These are phyloP conservation scores for Crotophaga sulcirostris DNA, from an alignment of 2,113 vertebrate species.

Conservation along the genomic window DNA sequence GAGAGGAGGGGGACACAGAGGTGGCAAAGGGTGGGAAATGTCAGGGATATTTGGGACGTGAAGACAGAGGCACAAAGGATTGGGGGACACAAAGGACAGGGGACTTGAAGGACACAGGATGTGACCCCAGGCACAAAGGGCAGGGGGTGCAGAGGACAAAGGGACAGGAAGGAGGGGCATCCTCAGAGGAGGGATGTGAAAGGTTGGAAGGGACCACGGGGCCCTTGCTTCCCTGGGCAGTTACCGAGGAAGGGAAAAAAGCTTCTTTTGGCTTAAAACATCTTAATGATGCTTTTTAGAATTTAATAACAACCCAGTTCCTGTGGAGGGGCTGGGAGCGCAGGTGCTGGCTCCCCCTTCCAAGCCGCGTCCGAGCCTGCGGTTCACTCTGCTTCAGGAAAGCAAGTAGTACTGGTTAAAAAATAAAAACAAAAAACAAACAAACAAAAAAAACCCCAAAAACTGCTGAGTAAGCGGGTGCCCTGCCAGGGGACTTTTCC, in stretches of 20 bases:
- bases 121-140: neutral
- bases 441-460: too few species aligned
- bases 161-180: neutral
- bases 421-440: too few species aligned
- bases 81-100: neutral
- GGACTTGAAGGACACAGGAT: neutral
- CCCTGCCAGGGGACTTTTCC: neutral
- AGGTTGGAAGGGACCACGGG: rapidly evolving
- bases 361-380: neutral
- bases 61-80: neutral
- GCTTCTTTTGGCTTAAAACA: neutral
- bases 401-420: neutral
- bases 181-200: neutral
- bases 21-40: neutral
- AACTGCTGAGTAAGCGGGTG: rapidly evolving
- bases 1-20: neutral
- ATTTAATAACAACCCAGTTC: neutral
- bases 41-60: too few species aligned
- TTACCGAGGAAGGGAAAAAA: neutral
- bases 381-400: rapidly evolving
- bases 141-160: neutral
- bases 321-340: rapidly evolving
- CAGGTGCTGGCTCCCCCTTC: rapidly evolving
- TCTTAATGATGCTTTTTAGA: neutral
- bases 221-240: neutral